Conservation (phyloP, 2,888 invertebrate species). For the Eilema griseolum region DNA sequence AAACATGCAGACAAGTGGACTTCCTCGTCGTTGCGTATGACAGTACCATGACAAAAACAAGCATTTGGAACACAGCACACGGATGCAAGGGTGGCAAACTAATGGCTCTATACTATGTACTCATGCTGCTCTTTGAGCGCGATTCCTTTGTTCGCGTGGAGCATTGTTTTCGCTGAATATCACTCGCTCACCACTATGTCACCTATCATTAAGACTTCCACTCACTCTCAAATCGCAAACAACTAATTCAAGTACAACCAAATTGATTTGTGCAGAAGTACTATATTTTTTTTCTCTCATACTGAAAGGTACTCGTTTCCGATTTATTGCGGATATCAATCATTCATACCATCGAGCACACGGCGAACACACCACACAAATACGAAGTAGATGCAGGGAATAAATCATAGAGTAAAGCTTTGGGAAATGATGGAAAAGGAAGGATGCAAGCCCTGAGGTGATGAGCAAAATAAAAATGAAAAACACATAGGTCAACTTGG, state of each 20-base stretch:
- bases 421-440: conserved; percentile 54
- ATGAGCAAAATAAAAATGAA: conserved; percentile 71
- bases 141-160: conserved; percentile 59
- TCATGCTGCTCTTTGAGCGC: conserved; percentile 73
- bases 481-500: conserved; percentile 73
- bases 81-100: conserved; percentile 79
- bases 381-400: conserved; percentile 69
- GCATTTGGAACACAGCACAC: conserved; percentile 79
- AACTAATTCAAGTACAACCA: conserved; percentile 81
- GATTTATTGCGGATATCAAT: conserved; percentile 20
- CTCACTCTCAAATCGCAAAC: conserved; percentile 76
- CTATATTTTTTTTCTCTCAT: conserved; percentile 43
- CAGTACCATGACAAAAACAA: conserved; percentile 64
- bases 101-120: conserved; percentile 70
- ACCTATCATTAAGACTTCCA: conserved; percentile 54
- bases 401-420: conserved; percentile 64
- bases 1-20: conserved; percentile 79
- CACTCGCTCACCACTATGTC: conserved; percentile 76
- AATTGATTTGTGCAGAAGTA: conserved; percentile 66
- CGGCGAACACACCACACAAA: conserved; percentile 59
- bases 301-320: conserved; percentile 32
- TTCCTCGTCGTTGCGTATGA: conserved; percentile 62
- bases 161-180: conserved; percentile 82
- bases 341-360: conserved; percentile 49
- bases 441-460: conserved; percentile 76